A percentile compares a stretch with the other conserved stretches of the same genome.
Evolutionary conservation across 1,140 invertebrate species (phyloP).

Genomic region (Drosophila rufa): DNA sequence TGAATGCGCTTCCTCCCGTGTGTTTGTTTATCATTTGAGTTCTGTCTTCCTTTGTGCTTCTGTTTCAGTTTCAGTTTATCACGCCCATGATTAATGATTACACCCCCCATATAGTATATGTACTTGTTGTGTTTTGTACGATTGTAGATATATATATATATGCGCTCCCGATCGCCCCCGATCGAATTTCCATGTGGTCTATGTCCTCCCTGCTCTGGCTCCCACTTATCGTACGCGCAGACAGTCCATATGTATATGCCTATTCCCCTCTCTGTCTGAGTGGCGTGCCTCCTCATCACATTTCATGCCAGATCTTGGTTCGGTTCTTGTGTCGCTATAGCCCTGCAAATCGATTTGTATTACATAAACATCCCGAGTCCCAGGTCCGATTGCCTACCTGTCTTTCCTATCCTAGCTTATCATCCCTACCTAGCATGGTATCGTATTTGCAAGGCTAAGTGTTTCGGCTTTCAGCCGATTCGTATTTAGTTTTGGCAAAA

Average conservation of each 20-base stretch:
- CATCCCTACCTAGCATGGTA: neutral
- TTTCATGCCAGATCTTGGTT: conserved; percentile 10
- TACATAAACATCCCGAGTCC: neutral
- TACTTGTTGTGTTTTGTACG: neutral
- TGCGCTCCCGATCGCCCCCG: neutral
- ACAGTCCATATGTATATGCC: neutral
- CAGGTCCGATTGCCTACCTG: no score
- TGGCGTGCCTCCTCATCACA: conserved; percentile 4
- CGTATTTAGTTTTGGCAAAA: conserved; percentile 12
- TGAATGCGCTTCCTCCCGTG: conserved; percentile 44
- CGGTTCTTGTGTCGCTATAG: neutral
- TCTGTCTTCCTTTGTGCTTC: conserved; percentile 21
- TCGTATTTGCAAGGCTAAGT: conserved; percentile 2
- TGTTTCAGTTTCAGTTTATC: neutral
- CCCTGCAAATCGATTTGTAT: neutral
- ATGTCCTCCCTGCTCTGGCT: conserved; percentile 3
- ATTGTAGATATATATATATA: conserved; percentile 11
- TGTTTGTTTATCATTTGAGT: conserved; percentile 18
- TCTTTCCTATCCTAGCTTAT: no score
- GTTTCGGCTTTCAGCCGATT: neutral
- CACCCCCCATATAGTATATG: neutral
- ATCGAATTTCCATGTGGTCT: conserved; percentile 8
- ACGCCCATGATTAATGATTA: conserved; percentile 1
- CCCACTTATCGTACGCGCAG: neutral
- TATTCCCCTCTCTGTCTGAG: conserved; percentile 17